A percentile compares a stretch with the other conserved stretches of the same genome.
Conservation (phyloP, 2,888 invertebrate species). For the Diarsia rubi region DNA sequence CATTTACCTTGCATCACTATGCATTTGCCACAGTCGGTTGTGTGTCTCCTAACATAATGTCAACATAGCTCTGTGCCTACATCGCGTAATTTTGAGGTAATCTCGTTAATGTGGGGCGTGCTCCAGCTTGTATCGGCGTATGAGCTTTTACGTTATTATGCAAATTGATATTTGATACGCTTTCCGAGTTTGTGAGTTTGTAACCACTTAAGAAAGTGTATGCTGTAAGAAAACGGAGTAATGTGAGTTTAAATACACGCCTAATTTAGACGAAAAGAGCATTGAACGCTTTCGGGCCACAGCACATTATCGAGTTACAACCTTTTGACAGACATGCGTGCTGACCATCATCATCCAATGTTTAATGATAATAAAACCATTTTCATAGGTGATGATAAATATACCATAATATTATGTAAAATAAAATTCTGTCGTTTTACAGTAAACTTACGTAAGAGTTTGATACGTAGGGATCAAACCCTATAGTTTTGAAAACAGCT, state of each 20-base stretch:
- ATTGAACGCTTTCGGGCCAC: slow-evolving; percentile 13
- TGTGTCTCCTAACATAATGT: slow-evolving; percentile 65
- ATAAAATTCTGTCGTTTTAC: neutral
- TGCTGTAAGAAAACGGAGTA: slow-evolving; percentile 68
- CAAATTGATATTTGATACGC: slow-evolving; percentile 85
- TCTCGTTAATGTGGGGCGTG: slow-evolving; percentile 82
- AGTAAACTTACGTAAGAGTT: slow-evolving; percentile 1
- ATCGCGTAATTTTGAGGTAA: slow-evolving; percentile 85
- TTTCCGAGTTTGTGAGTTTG: slow-evolving; percentile 76
- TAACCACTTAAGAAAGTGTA: slow-evolving; percentile 71
- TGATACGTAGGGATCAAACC: too few relatives aligned
- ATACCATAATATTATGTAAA: neutral
- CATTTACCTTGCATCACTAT: slow-evolving; percentile 31
- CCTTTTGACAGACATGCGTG: neutral
- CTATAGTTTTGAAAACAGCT: slow-evolving; percentile 4
- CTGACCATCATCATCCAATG: neutral
- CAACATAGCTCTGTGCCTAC: slow-evolving; percentile 77
- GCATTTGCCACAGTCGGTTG: slow-evolving; percentile 37
- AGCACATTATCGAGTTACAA: neutral
- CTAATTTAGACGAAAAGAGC: slow-evolving; percentile 62
- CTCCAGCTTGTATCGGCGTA: slow-evolving; percentile 80
- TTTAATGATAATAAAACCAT: neutral
- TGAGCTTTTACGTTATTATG: slow-evolving; percentile 85
- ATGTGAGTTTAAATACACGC: slow-evolving; percentile 65
- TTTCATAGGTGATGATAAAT: neutral